phyloP scores from a whole-genome alignment of 2,113 vertebrate genomes.

The Lontra canadensis region DNA sequence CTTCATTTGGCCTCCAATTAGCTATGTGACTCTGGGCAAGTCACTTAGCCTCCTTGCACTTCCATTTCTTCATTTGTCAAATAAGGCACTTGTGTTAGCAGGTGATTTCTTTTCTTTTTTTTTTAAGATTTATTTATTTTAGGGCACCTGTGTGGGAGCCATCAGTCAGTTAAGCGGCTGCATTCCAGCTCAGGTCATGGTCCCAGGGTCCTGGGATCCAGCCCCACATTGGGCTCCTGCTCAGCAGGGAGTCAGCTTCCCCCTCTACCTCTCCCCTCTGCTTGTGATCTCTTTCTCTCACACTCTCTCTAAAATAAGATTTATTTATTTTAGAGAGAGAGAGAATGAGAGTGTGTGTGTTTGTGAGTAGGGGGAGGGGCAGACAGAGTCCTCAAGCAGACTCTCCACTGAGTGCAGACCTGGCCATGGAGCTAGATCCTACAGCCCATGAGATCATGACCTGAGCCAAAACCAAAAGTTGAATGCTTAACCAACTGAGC shows the following conservation, averaged over 20 bases:
- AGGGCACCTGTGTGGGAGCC: no score
- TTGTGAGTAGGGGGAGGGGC: neutral
- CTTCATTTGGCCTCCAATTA: neutral
- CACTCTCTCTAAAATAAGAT: no score
- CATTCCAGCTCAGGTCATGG: neutral
- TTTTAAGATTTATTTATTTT: neutral
- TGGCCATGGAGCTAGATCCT: neutral
- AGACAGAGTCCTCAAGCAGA: neutral
- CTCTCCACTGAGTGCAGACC: neutral
- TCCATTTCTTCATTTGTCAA: neutral
- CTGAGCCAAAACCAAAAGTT: neutral
- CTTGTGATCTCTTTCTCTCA: no score
- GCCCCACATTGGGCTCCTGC: no score
- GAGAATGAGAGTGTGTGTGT: neutral
- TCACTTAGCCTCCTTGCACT: neutral
- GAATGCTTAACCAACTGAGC: neutral
- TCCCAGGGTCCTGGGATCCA: neutral
- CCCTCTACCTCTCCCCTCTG: no score
- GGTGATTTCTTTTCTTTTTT: neutral
- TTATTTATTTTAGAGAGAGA: neutral
- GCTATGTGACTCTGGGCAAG: neutral
- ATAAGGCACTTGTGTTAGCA: neutral
- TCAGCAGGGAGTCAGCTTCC: no score
- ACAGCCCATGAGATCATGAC: neutral
- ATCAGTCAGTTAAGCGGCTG: neutral